Conservation (phyloP, 2,797 vertebrate genomes). For the Craterocephalus amniculus region DNA sequence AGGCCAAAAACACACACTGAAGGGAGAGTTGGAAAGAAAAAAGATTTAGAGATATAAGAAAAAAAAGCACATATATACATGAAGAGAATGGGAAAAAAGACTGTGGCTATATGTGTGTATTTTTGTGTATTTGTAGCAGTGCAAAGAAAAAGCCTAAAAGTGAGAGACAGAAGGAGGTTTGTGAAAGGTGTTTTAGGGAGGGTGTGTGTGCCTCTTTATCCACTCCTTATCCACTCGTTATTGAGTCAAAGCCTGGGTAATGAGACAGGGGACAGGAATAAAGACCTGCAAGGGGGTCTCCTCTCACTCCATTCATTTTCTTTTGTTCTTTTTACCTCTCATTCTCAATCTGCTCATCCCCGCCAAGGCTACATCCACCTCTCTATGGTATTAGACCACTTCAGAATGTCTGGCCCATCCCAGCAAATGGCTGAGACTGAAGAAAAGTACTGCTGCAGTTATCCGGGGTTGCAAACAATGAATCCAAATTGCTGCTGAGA, state of each 20-base stretch:
- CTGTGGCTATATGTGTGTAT: constrained; percentile 37
- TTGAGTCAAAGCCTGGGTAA: constrained; percentile 80
- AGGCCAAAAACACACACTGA: constrained; percentile 44
- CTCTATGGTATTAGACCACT: constrained; percentile 74
- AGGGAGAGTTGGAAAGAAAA: constrained; percentile 42
- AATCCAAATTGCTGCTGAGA: constrained; percentile 73
- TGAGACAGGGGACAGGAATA: constrained; percentile 77
- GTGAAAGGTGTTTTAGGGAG: constrained; percentile 56
- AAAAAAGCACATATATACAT: constrained; percentile 12
- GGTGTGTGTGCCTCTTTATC: constrained; percentile 77
- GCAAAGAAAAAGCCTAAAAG: constrained; percentile 33
- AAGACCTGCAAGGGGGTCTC: constrained; percentile 70
- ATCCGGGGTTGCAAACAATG: constrained; percentile 71
- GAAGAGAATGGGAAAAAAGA: constrained; percentile 31
- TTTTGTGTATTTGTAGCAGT: constrained; percentile 34
- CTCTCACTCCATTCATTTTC: constrained; percentile 66
- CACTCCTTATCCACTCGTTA: constrained; percentile 81
- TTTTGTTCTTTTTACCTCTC: constrained; percentile 75
- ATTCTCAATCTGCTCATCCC: constrained; percentile 71
- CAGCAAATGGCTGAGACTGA: constrained; percentile 65
- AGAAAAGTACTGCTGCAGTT: constrained; percentile 60
- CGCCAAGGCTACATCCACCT: constrained; percentile 59
- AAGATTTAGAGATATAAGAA: constrained; percentile 58
- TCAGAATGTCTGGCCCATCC: constrained; percentile 69
- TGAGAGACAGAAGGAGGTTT: constrained; percentile 46